Evolutionary conservation across 2,888 invertebrate genomes (phyloP).

Genomic region (Junonia oenone): DNA sequence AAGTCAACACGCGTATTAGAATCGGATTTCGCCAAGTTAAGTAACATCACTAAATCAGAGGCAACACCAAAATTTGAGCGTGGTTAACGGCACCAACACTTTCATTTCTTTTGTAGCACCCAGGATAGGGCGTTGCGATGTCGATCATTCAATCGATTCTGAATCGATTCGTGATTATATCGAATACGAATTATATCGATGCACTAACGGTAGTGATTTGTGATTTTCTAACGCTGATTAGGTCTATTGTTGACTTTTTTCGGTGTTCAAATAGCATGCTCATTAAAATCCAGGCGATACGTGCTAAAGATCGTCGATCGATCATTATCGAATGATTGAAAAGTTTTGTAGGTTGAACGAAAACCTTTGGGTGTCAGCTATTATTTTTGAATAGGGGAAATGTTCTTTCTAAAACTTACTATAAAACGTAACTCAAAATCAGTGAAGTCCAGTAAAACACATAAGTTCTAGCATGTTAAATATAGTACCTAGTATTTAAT

Average conservation of each 20-base stretch:
- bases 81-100: constrained; percentile 49
- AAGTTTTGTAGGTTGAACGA: constrained; percentile 1
- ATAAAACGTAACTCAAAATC: neutral
- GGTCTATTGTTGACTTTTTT: constrained; percentile 54
- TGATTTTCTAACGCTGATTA: constrained; percentile 59
- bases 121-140: constrained; percentile 65
- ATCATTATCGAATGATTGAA: constrained; percentile 12
- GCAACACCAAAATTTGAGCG: constrained; percentile 33
- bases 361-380: neutral
- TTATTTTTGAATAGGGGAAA: neutral
- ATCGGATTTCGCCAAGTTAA: constrained; percentile 17
- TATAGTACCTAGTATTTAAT: too few species aligned
- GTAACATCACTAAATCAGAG: constrained; percentile 12
- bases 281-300: constrained; percentile 33
- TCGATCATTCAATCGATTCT: constrained; percentile 54
- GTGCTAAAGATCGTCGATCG: constrained; percentile 9
- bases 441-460: too few species aligned
- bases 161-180: constrained; percentile 69
- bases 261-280: constrained; percentile 30
- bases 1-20: constrained; percentile 3
- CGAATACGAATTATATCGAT: constrained; percentile 34
- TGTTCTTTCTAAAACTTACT: neutral
- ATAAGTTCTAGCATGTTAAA: too few species aligned
- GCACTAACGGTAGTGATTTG: constrained; percentile 53
- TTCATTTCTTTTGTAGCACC: constrained; percentile 66